A percentile compares a stretch with the other conserved stretches of the same genome.
phyloP scores from a whole-genome alignment of 1,140 invertebrate genomes.

The Drosophila sp. region DNA sequence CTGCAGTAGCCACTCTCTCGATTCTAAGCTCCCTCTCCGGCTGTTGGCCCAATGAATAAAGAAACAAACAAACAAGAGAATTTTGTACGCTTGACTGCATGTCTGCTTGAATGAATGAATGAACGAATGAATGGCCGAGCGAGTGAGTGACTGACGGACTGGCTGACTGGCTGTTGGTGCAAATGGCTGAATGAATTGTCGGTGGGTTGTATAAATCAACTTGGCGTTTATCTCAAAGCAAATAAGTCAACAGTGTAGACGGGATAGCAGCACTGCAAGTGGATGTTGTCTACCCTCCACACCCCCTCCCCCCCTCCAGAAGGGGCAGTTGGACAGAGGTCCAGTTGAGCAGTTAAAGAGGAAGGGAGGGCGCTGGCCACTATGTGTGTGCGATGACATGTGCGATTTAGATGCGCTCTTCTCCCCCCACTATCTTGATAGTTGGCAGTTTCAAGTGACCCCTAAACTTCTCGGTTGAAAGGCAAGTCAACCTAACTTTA shows the following conservation, averaged over 20 bases:
- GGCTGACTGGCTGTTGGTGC: slow-evolving; percentile 50
- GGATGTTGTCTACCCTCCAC: slow-evolving; percentile 34
- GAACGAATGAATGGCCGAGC: slow-evolving; percentile 29
- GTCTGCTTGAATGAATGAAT: slow-evolving; percentile 51
- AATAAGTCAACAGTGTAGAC: slow-evolving; percentile 80
- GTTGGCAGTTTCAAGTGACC: slow-evolving; percentile 54
- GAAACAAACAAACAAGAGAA: slow-evolving; percentile 80
- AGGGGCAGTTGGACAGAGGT: background rate
- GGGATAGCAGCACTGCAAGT: slow-evolving; percentile 72
- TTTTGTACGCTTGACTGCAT: slow-evolving; percentile 76
- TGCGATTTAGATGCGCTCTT: slow-evolving; percentile 72
- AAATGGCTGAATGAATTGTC: slow-evolving; percentile 80
- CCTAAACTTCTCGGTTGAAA: slow-evolving; percentile 6
- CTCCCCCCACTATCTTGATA: background rate
- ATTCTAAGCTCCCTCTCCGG: slow-evolving; percentile 18
- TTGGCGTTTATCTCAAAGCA: slow-evolving; percentile 80
- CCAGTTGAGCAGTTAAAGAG: slow-evolving; percentile 6
- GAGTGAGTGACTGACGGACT: slow-evolving; percentile 24
- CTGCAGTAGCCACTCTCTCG: slow-evolving; percentile 16
- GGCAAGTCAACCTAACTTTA: background rate
- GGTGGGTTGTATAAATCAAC: slow-evolving; percentile 80
- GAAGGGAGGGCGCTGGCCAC: slow-evolving; percentile 12
- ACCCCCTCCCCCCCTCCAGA: background rate
- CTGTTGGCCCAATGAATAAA: slow-evolving; percentile 73
- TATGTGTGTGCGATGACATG: slow-evolving; percentile 58